Evolutionary conservation across 2,797 vertebrate species (phyloP).

Genomic region (Myripristis murdjan): DNA sequence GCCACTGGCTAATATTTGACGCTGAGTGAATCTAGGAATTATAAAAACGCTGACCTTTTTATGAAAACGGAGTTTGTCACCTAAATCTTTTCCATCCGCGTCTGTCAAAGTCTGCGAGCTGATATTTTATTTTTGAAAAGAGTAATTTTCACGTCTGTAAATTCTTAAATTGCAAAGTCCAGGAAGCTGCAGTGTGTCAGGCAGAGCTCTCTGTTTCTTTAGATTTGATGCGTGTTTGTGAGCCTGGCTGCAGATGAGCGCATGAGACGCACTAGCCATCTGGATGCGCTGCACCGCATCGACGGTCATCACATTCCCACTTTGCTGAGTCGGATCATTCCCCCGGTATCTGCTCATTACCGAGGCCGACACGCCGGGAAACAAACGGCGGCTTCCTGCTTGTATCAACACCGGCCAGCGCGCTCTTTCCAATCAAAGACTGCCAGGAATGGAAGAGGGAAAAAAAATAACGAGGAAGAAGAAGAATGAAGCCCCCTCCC

Average conservation of each 20-base stretch:
- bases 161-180: too few relatives aligned
- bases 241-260: conserved; percentile 24
- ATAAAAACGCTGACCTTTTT: too few relatives aligned
- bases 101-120: too few relatives aligned
- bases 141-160: too few relatives aligned
- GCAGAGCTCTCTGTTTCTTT: too few relatives aligned
- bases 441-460: conserved; percentile 32
- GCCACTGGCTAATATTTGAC: too few relatives aligned
- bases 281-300: conserved; percentile 29
- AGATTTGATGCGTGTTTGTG: too few relatives aligned
- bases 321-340: conserved; percentile 57
- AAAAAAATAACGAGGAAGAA: conserved; percentile 18
- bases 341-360: conserved; percentile 59
- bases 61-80: too few relatives aligned
- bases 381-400: conserved; percentile 49
- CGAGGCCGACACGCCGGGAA: conserved; percentile 57
- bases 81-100: too few relatives aligned
- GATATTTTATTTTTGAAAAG: too few relatives aligned
- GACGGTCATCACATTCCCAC: conserved; percentile 42
- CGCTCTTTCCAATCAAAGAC: conserved; percentile 48
- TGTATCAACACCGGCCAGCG: conserved; percentile 46
- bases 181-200: too few relatives aligned
- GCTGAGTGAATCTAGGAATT: too few relatives aligned
- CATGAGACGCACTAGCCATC: conserved; percentile 47
- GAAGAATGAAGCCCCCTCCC: conserved; percentile 37